Base-by-base conservation (phyloP, 2,797 vertebrate genomes). In the Mus minutoides region DNA sequence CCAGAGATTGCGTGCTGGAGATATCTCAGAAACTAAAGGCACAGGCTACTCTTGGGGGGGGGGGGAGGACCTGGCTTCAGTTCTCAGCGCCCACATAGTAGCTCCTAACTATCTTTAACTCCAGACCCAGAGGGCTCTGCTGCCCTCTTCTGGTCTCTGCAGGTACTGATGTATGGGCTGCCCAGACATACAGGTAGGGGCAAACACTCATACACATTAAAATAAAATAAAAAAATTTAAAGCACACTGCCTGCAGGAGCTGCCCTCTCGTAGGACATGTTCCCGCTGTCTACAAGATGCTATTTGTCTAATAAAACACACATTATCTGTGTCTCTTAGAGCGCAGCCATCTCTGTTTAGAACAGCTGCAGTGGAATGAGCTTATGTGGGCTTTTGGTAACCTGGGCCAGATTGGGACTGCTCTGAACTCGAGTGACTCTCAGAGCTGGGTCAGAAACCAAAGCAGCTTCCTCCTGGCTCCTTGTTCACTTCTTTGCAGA, bases 211-310 rank as follows among this genome's bases (percentile, higher is more conserved):
- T 49, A 19, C 77, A 79, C 49, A 79, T n/a, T 46, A 22, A 78
- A 78, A 46, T 78, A n/a, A n/a, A n/a, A n/a, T n/a, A n/a, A n/a
- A n/a, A n/a, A n/a, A n/a, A n/a, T n/a, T n/a, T 91, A 94, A 37
- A 46, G 52, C 40, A 37, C 97, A 94, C 97, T 95, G 94, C 95
- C 94, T 89, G 96, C 83, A 98, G 91, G 96, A 98, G 98, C 98
- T 98, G 98, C 98, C 98, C 98, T 98, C 93, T 91, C 96, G 84
- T 96, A 97, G 88, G 98, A 97, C 52, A 95, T 92, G 95, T 98
- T 98, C 98, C 98, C 98, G 98, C 98, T 98, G 97, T 98, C 95
- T 98, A 98, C 98, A 98, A 98, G 97, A 96, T 96, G 69, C 88
- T 37, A 73, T 95, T 97, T 90, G 92, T 97, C 90, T 97, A 97